Conservation (phyloP, 2,113 vertebrate genomes). For the Aegithalos caudatus region DNA sequence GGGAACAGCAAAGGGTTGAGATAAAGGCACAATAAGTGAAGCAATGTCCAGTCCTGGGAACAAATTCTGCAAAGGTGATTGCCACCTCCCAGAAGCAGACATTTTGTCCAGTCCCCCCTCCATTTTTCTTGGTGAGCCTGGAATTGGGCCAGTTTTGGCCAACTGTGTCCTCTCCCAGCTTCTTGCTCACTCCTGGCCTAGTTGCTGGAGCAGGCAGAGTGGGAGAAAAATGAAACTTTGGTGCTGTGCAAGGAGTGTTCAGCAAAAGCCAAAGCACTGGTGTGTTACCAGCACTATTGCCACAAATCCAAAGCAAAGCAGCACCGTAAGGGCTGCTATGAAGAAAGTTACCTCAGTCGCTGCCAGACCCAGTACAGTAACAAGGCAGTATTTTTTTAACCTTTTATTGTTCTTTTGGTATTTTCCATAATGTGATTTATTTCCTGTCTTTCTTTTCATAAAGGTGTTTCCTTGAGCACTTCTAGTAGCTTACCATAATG, state of each 20-base stretch:
- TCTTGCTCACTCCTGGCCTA: neutral
- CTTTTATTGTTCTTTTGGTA: neutral
- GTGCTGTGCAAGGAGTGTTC: neutral
- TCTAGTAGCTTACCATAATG: neutral
- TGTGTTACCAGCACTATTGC: neutral
- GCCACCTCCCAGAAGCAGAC: neutral
- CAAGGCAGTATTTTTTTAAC: neutral
- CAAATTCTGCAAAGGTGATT: neutral
- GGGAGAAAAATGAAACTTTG: neutral
- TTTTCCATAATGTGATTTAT: neutral
- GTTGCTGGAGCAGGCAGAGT: neutral
- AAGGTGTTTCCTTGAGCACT: neutral
- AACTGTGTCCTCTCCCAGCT: neutral
- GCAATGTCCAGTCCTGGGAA: neutral
- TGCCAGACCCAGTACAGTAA: neutral
- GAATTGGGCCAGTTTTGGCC: neutral
- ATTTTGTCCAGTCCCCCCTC: neutral
- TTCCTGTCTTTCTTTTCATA: neutral
- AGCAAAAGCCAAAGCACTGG: neutral
- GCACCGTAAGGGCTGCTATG: fast-evolving
- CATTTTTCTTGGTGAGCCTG: neutral
- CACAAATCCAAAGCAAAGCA: neutral
- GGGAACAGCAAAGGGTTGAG: neutral
- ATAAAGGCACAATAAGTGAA: neutral
- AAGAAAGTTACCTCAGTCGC: neutral